These are phyloP conservation scores for Charaxes varanes DNA, from an alignment of 1,140 invertebrate species.

Conservation along the genomic window DNA sequence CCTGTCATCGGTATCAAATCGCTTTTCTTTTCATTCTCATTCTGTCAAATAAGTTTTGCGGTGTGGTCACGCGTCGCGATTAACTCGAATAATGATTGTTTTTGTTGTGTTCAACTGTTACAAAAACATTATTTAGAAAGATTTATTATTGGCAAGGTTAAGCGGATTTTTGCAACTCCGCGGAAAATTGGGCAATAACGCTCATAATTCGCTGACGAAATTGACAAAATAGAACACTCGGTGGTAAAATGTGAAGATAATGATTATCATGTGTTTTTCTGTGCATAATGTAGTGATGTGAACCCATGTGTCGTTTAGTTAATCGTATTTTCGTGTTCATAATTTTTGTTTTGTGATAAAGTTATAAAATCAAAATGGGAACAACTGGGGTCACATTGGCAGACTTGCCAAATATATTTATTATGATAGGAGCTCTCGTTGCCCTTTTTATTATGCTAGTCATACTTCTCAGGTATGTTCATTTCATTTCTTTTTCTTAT, in stretches of 20 bases:
- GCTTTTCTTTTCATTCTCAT: conserved; percentile 25
- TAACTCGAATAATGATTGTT: conserved; percentile 56
- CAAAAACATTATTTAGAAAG: conserved; percentile 18
- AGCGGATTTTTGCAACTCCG: conserved; percentile 27
- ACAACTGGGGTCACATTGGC: conserved; percentile 78
- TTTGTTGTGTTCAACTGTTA: conserved; percentile 52
- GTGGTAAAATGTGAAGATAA: conserved; percentile 36
- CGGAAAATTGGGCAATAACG: conserved; percentile 40
- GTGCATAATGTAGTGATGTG: conserved; percentile 21
- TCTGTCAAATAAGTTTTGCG: conserved; percentile 48
- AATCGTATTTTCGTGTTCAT: conserved; percentile 32
- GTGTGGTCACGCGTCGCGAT: conserved; percentile 26
- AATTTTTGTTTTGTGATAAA: conserved; percentile 40
- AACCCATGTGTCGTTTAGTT: conserved; percentile 40
- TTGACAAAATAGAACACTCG: conserved; percentile 44
- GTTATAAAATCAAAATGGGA: conserved; percentile 43
- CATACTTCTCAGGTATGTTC: conserved; percentile 56
- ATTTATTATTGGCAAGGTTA: conserved; percentile 27
- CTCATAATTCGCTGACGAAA: conserved; percentile 23
- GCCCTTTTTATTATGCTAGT: conserved; percentile 61
- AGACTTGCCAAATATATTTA: conserved; percentile 82
- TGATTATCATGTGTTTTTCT: conserved; percentile 16
- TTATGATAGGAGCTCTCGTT: conserved; percentile 79
- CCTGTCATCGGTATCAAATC: conserved; percentile 4
- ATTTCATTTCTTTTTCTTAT: conserved; percentile 1